Percentiles rank a stretch among this genome's conserved stretches.
Evolutionary conservation across 2,888 invertebrate species (phyloP).

Genomic region (Oeneis ivallda): DNA sequence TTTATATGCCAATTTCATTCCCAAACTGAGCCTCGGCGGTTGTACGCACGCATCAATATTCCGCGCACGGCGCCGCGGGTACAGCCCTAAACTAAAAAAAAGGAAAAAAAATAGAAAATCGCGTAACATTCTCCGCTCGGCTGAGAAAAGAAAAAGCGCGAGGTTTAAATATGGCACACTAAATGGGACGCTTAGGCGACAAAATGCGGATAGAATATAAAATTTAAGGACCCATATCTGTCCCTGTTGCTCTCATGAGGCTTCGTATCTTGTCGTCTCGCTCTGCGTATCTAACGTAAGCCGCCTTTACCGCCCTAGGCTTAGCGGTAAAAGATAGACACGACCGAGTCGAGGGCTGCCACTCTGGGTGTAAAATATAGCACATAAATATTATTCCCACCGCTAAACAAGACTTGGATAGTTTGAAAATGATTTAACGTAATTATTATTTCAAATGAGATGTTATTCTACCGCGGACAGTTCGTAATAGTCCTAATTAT

Average conservation of each 20-base stretch:
- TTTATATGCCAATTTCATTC: slow-evolving; percentile 82
- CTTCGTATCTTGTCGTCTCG: slow-evolving; percentile 55
- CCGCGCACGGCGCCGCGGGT: slow-evolving; percentile 66
- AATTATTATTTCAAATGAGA: slow-evolving; percentile 52
- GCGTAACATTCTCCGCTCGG: slow-evolving; percentile 70
- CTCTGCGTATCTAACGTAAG: slow-evolving; percentile 70
- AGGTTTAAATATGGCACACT: slow-evolving; percentile 81
- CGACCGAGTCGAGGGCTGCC: slow-evolving; percentile 66
- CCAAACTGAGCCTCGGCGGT: slow-evolving; percentile 76
- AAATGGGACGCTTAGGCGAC: slow-evolving; percentile 82
- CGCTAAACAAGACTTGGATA: slow-evolving; percentile 56
- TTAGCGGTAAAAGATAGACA: slow-evolving; percentile 81
- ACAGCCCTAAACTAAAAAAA: slow-evolving; percentile 64
- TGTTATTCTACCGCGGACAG: slow-evolving; percentile 39
- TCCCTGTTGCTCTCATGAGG: slow-evolving; percentile 57
- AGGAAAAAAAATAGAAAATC: slow-evolving; percentile 65
- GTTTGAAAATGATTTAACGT: slow-evolving; percentile 60
- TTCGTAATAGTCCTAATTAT: slow-evolving; percentile 20
- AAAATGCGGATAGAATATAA: slow-evolving; percentile 82
- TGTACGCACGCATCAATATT: slow-evolving; percentile 79
- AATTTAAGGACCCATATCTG: slow-evolving; percentile 69
- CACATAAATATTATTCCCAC: slow-evolving; percentile 58
- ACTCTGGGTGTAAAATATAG: slow-evolving; percentile 32
- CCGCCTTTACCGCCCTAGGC: slow-evolving; percentile 76
- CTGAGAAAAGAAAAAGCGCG: slow-evolving; percentile 72